Evolutionary conservation across 2,113 vertebrate species (phyloP).

Genomic region (Psammodynastes pulverulentus): DNA sequence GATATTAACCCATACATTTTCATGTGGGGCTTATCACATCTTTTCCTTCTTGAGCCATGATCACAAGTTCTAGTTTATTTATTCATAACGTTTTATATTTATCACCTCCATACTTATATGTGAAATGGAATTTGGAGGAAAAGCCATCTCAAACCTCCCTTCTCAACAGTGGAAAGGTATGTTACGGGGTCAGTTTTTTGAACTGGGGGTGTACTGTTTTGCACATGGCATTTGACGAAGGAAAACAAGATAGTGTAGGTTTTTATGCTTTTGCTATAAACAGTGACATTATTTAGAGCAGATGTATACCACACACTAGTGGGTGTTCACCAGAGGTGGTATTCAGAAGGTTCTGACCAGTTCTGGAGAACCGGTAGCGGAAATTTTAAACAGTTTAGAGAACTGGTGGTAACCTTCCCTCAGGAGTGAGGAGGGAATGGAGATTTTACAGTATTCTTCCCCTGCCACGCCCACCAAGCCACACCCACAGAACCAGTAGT

Average conservation of each 20-base stretch:
- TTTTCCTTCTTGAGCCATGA: not conserved
- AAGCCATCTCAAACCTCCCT: not conserved
- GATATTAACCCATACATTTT: not conserved
- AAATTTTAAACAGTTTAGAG: too few relatives aligned
- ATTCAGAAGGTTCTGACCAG: too few relatives aligned
- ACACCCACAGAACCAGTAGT: too few relatives aligned
- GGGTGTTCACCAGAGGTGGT: too few relatives aligned
- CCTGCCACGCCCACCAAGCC: too few relatives aligned
- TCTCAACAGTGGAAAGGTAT: not conserved
- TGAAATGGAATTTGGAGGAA: too few relatives aligned
- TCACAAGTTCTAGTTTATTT: not conserved
- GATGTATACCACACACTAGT: not conserved
- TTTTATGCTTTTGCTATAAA: not conserved
- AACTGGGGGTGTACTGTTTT: not conserved
- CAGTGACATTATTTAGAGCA: not conserved
- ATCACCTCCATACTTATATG: too few relatives aligned
- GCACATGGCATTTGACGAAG: not conserved
- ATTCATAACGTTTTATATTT: too few relatives aligned
- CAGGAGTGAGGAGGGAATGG: too few relatives aligned
- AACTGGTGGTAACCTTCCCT: too few relatives aligned
- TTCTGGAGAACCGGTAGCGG: too few relatives aligned
- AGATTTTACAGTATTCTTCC: too few relatives aligned
- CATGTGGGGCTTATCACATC: not conserved
- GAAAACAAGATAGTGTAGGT: not conserved
- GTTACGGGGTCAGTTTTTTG: not conserved